A percentile compares a stretch with the other conserved stretches of the same genome.
These are phyloP conservation scores for Patella vulgata DNA, from an alignment of 1,140 invertebrate genomes.

Conservation along the genomic window DNA sequence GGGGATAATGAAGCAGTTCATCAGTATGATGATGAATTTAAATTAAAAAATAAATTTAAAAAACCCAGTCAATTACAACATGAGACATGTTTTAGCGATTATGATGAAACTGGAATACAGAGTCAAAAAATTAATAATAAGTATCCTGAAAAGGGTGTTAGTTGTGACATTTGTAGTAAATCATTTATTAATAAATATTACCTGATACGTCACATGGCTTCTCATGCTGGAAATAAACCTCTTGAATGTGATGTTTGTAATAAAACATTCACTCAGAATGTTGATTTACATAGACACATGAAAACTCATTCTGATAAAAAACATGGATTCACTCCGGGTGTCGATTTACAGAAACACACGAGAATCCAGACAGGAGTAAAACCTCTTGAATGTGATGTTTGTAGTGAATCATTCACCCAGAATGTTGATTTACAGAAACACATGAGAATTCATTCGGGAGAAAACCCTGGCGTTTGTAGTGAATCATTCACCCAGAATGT, in stretches of 20 bases:
- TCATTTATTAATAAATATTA: slow-evolving; percentile 16
- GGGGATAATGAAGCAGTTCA: no score
- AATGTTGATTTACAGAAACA: slow-evolving; percentile 28
- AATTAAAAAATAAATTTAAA: no score
- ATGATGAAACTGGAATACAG: no score
- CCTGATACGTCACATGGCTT: slow-evolving; percentile 12
- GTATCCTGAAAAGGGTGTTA: no score
- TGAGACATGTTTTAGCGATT: no score
- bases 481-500: slow-evolving; percentile 22
- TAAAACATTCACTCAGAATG: slow-evolving; percentile 17
- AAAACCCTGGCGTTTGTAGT: slow-evolving; percentile 33
- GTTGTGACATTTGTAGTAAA: slow-evolving; percentile 33
- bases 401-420: slow-evolving; percentile 61
- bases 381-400: slow-evolving; percentile 32
- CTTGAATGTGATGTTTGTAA: slow-evolving; percentile 26
- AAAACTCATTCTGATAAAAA: slow-evolving; percentile 28
- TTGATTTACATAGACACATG: slow-evolving; percentile 21
- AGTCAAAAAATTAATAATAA: no score
- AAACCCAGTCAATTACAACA: no score
- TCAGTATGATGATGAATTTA: no score
- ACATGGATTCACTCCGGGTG: slow-evolving; percentile 84
- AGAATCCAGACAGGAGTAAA: slow-evolving; percentile 88
- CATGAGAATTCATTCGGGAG: slow-evolving; percentile 75
- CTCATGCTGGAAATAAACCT: slow-evolving; percentile 27
- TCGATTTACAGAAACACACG: slow-evolving; percentile 81